Evolutionary conservation across 2,888 invertebrate genomes (phyloP), one percentile per base, ranked within the genome.

Genomic region (Metalampra italica): DNA sequence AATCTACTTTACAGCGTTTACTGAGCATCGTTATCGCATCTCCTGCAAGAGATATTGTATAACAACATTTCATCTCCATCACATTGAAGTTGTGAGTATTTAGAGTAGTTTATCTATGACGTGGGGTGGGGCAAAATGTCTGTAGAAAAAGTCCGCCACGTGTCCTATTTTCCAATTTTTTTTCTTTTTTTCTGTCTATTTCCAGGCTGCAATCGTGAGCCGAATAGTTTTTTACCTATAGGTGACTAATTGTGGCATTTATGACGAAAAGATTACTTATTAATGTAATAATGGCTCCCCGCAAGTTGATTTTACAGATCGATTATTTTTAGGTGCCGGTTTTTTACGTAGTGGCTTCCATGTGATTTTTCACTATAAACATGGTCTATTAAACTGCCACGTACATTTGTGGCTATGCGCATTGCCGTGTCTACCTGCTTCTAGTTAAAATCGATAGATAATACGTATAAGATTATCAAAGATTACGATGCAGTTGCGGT

Each of bases 121-220:
- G 63, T 71, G 76, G 88, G 88, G 86, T 86, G 88, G 88, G 87
- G 87, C 87, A 77, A 82, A 82, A 80, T 82, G 80, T 82, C 78
- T 77, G 60, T 74, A 66, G 62, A 71, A 78, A 52, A 75, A 79
- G 75, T 73, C 75, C 82, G 89, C 89, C 89, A 89, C 89, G 89
- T 89, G 89, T 89, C 87, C 78, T 78, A 73, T 73, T 75, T 82
- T 71, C 34, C 9, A n/a, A n/a, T 62, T 66, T 64, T 72, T 79
- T 78, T 78, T 70, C 55, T 49, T 53, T 29, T 54, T 68, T 69
- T 67, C 60, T 50, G 46, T 51, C 34, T 49, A 63, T 64, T 66
- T 60, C 53, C 53, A 43, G 49, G 36, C 45, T 53, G 57, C 62
- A 44, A 51, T 29, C 36, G 41, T 5, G 9, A 37, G 52, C 41